These are phyloP conservation scores for Epizoanthus ramosus DNA, from an alignment of 92 coral and sea anemone species.

Conservation along the genomic window DNA sequence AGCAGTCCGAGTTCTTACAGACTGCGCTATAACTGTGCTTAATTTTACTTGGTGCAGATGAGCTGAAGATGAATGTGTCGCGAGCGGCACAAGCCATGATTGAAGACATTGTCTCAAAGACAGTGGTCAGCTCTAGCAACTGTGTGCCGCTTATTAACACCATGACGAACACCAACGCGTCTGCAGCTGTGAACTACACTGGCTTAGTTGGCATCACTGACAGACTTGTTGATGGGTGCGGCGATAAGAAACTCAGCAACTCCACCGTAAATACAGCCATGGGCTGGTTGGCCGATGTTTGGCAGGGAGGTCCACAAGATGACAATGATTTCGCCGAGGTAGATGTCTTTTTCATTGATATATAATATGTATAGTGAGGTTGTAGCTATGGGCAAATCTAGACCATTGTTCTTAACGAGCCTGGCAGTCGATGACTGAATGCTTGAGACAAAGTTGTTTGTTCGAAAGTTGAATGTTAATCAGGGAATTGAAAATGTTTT, in stretches of 20 bases:
- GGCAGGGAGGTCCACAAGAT: slow-evolving; percentile 28
- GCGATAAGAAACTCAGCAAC: slow-evolving; percentile 20
- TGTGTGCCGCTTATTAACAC: slow-evolving; percentile 43
- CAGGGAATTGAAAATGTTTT: too few species aligned
- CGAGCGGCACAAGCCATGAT: slow-evolving; percentile 37
- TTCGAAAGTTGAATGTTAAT: too few species aligned
- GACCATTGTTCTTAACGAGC: too few species aligned
- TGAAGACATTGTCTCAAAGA: slow-evolving; percentile 8
- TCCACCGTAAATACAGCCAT: slow-evolving; percentile 7
- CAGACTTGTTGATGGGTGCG: slow-evolving; percentile 32
- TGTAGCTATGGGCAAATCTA: too few species aligned
- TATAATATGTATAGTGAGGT: too few species aligned
- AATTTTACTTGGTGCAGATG: slow-evolving; percentile 29
- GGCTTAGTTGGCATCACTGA: slow-evolving; percentile 14
- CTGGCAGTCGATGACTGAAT: too few species aligned
- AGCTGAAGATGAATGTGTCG: slow-evolving; percentile 39
- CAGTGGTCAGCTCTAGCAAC: slow-evolving; percentile 36
- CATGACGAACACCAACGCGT: slow-evolving; percentile 36
- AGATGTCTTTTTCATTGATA: background rate
- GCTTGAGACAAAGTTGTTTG: too few species aligned
- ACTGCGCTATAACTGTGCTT: too few species aligned
- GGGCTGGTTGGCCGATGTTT: slow-evolving; percentile 8
- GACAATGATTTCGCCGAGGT: slow-evolving; percentile 25
- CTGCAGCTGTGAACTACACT: slow-evolving; percentile 20
- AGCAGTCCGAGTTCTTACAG: too few species aligned